Evolutionary conservation across 2,888 invertebrate genomes (phyloP).

Genomic region (Macropis europaea): DNA sequence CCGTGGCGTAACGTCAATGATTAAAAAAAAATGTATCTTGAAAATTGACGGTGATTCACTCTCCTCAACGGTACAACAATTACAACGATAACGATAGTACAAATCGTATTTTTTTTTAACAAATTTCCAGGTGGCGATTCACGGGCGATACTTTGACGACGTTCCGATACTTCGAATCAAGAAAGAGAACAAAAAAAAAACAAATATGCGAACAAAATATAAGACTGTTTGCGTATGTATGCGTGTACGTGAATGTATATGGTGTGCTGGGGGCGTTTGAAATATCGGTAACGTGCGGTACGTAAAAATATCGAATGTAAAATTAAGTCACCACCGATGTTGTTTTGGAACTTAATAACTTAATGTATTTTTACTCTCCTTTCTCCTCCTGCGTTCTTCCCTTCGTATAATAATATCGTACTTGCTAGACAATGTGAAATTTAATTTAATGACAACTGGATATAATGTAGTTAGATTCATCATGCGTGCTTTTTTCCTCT

Average conservation of each 20-base stretch:
- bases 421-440: conserved; percentile 77
- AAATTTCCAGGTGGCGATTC: conserved; percentile 44
- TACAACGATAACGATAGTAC: conserved; percentile 14
- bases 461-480: conserved; percentile 73
- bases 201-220: conserved; percentile 12
- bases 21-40: conserved; percentile 12
- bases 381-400: conserved; percentile 75
- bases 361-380: conserved; percentile 74
- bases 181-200: conserved; percentile 33
- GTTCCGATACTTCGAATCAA: conserved; percentile 10
- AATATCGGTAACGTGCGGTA: conserved; percentile 33
- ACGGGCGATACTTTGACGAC: neutral
- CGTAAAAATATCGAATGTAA: conserved; percentile 60
- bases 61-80: conserved; percentile 36
- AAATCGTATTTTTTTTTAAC: conserved; percentile 46
- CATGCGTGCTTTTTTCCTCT: conserved; percentile 66
- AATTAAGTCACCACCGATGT: conserved; percentile 74
- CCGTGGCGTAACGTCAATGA: conserved; percentile 12
- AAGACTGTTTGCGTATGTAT: conserved; percentile 14
- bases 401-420: conserved; percentile 76
- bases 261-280: neutral
- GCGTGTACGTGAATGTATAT: conserved; percentile 33
- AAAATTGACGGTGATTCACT: conserved; percentile 34
- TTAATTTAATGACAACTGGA: conserved; percentile 77
- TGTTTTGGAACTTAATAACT: conserved; percentile 75